A percentile compares a stretch with the other conserved stretches of the same genome.
Conservation (phyloP, 1,140 invertebrate species). For the Trinorchestia longiramus region DNA sequence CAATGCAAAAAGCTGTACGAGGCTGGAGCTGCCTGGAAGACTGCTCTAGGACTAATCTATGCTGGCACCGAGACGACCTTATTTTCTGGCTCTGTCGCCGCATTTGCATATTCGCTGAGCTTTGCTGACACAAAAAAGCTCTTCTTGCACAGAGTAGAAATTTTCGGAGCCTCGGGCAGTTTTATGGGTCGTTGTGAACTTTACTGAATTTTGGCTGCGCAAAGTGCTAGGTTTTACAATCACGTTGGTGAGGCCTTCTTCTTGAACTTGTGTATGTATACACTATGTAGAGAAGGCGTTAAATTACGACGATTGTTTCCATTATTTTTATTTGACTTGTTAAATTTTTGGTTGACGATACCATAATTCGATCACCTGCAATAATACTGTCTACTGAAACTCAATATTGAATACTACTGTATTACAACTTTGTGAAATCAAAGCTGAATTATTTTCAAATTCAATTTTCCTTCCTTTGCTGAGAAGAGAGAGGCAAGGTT, state of each 20-base stretch:
- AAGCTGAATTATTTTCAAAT: not conserved
- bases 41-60: not conserved
- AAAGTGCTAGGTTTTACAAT: not conserved
- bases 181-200: not conserved
- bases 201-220: not conserved
- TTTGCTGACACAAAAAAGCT: not conserved
- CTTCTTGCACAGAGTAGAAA: not conserved
- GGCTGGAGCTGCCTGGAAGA: not conserved
- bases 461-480: not conserved
- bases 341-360: not conserved
- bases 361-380: not conserved
- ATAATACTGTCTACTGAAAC: not conserved
- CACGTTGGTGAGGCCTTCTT: not conserved
- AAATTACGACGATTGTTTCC: not conserved
- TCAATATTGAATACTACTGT: not conserved
- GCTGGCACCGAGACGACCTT: not conserved
- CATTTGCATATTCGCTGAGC: constrained; percentile 26
- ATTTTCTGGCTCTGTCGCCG: constrained; percentile 23
- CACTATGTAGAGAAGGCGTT: not conserved
- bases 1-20: not conserved
- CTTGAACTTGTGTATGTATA: not conserved
- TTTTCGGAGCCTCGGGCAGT: not conserved
- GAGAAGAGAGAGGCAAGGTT: not conserved
- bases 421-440: not conserved
- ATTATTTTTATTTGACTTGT: not conserved